phyloP scores from a whole-genome alignment of 2,113 vertebrate genomes.

The Paramisgurnus dabryanus region DNA sequence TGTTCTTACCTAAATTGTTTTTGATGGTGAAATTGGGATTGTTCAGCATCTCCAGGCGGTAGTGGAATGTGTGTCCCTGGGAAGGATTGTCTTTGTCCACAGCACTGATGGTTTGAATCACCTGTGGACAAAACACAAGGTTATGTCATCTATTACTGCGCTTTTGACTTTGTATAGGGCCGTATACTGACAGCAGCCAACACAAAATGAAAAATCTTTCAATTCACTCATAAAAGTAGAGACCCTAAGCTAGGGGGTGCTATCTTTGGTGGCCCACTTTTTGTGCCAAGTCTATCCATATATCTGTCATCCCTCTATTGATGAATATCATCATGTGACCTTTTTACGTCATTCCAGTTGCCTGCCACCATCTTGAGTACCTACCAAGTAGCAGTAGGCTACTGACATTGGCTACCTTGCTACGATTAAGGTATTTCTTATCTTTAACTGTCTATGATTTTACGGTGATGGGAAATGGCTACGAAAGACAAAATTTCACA shows the following conservation, averaged over 20 bases:
- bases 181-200: slow-evolving; percentile 56
- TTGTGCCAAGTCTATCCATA: slow-evolving; percentile 65
- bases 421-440: too few relatives aligned
- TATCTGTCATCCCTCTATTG: slow-evolving; percentile 67
- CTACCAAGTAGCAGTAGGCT: too few relatives aligned
- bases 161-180: slow-evolving; percentile 56
- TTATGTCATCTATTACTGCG: slow-evolving; percentile 57
- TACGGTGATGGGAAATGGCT: too few relatives aligned
- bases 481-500: too few relatives aligned
- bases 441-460: too few relatives aligned
- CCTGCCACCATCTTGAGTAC: too few relatives aligned
- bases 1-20: slow-evolving; percentile 87
- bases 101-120: slow-evolving; percentile 94
- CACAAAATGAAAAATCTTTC: slow-evolving; percentile 67
- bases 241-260: slow-evolving; percentile 68
- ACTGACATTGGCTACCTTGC: too few relatives aligned
- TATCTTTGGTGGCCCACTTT: slow-evolving; percentile 67
- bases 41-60: slow-evolving; percentile 93
- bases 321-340: too few relatives aligned
- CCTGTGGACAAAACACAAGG: slow-evolving; percentile 73
- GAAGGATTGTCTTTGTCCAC: slow-evolving; percentile 94
- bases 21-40: slow-evolving; percentile 99
- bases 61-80: slow-evolving; percentile 94
- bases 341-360: too few relatives aligned
- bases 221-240: slow-evolving; percentile 65